These are phyloP conservation scores for Leptinotarsa haldemani DNA, from an alignment of 2,888 invertebrate genomes.

Conservation along the genomic window DNA sequence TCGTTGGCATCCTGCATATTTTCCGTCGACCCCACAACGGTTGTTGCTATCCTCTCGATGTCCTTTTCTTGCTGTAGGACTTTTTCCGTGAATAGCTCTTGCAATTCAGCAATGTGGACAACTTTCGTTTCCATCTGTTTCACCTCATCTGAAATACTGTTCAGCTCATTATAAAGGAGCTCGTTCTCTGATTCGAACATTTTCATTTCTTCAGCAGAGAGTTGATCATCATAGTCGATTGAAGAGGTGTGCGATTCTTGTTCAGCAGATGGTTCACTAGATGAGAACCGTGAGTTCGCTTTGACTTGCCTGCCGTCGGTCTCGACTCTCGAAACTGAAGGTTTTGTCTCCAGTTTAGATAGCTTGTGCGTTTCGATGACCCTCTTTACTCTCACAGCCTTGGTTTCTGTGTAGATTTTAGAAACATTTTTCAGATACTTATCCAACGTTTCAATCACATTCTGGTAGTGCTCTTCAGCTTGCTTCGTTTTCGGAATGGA, in stretches of 20 bases:
- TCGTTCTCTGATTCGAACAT: slow-evolving; percentile 94
- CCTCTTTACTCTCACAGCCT: slow-evolving; percentile 86
- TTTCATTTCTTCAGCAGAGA: slow-evolving; percentile 89
- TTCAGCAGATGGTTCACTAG: slow-evolving; percentile 34
- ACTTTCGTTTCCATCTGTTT: slow-evolving; percentile 92
- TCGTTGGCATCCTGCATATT: slow-evolving; percentile 97
- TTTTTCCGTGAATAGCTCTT: slow-evolving; percentile 97
- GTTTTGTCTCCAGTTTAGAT: slow-evolving; percentile 73
- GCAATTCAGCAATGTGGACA: slow-evolving; percentile 93
- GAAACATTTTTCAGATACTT: slow-evolving; percentile 87
- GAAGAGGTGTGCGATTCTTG: slow-evolving; percentile 37
- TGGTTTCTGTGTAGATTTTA: slow-evolving; percentile 88
- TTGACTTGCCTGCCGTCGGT: slow-evolving; percentile 27
- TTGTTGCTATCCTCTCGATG: slow-evolving; percentile 89
- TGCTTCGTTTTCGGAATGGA: slow-evolving; percentile 72
- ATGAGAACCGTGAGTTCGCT: slow-evolving; percentile 31
- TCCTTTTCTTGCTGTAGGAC: slow-evolving; percentile 93
- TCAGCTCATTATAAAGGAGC: slow-evolving; percentile 86
- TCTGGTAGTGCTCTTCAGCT: slow-evolving; percentile 80
- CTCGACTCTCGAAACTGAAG: slow-evolving; percentile 25
- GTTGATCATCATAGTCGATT: slow-evolving; percentile 70
- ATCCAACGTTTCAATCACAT: slow-evolving; percentile 80
- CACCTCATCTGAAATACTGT: slow-evolving; percentile 90
- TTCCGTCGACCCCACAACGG: slow-evolving; percentile 92
- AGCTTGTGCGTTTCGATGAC: slow-evolving; percentile 86